Evolutionary conservation across 2,797 vertebrate genomes (phyloP).

Genomic region (Typhlichthys eigenmanni): DNA sequence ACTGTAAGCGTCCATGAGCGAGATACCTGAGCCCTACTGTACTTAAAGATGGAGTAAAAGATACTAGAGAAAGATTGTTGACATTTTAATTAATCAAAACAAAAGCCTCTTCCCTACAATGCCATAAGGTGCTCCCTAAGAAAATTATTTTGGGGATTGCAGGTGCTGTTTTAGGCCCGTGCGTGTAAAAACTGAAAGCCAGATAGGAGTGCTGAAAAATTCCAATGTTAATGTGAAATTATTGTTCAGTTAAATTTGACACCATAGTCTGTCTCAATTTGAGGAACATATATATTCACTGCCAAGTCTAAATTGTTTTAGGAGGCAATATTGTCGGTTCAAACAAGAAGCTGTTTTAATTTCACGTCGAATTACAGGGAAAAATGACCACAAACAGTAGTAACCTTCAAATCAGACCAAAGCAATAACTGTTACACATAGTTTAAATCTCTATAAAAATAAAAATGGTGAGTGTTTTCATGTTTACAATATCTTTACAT

Average conservation of each 20-base stretch:
- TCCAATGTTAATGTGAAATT: constrained; percentile 54
- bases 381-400: constrained; percentile 32
- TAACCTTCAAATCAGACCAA: constrained; percentile 42
- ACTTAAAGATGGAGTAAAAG: too few species aligned
- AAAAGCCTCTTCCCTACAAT: too few species aligned
- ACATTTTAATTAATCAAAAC: too few species aligned
- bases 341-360: constrained; percentile 40
- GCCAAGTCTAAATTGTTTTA: constrained; percentile 56
- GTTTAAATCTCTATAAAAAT: too few species aligned
- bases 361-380: constrained; percentile 32
- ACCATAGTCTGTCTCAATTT: constrained; percentile 43
- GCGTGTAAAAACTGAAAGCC: constrained; percentile 2
- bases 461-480: too few species aligned
- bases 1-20: too few species aligned
- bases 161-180: too few species aligned
- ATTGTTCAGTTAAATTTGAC: constrained; percentile 45
- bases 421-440: constrained; percentile 36
- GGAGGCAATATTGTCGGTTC: constrained; percentile 24
- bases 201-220: constrained; percentile 49
- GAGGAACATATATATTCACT: constrained; percentile 30
- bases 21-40: too few species aligned
- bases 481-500: too few species aligned
- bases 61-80: too few species aligned
- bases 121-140: too few species aligned
- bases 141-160: too few species aligned